Evolutionary conservation across 2,888 invertebrate species (phyloP).

Genomic region (Thecocarcelia acutangulata): DNA sequence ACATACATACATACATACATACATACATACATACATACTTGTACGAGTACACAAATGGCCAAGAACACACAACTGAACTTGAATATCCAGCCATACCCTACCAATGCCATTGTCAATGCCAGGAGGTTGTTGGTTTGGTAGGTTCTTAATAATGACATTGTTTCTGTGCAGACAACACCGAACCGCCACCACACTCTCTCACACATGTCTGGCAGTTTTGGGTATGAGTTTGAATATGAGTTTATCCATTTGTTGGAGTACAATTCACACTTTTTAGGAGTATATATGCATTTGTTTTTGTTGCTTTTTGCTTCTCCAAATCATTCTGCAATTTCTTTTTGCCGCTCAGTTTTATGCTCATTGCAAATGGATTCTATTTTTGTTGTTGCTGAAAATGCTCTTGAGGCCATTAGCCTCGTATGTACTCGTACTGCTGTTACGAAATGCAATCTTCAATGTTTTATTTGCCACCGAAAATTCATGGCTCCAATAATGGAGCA

Average conservation of each 20-base stretch:
- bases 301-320: slow-evolving; percentile 15
- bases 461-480: slow-evolving; percentile 40
- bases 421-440: slow-evolving; percentile 21
- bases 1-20: neutral
- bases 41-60: no score
- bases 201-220: neutral
- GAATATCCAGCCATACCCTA: slow-evolving; percentile 43
- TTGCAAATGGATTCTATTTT: slow-evolving; percentile 5
- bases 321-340: slow-evolving; percentile 37
- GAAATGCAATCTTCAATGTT: slow-evolving; percentile 63
- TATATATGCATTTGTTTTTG: slow-evolving; percentile 2
- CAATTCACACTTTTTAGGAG: neutral
- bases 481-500: slow-evolving; percentile 58
- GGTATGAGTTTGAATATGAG: slow-evolving; percentile 26
- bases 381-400: slow-evolving; percentile 30
- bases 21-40: no score
- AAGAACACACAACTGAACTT: neutral
- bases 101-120: slow-evolving; percentile 72
- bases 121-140: slow-evolving; percentile 68
- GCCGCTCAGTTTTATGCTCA: slow-evolving; percentile 14
- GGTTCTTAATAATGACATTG: slow-evolving; percentile 30
- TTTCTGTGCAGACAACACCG: slow-evolving; percentile 42
- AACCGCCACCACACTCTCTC: slow-evolving; percentile 7
- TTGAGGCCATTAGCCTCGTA: slow-evolving; percentile 68
- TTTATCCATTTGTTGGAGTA: slow-evolving; percentile 35